Conservation (phyloP, 1,140 invertebrate species). For the Megalopta genalis region DNA sequence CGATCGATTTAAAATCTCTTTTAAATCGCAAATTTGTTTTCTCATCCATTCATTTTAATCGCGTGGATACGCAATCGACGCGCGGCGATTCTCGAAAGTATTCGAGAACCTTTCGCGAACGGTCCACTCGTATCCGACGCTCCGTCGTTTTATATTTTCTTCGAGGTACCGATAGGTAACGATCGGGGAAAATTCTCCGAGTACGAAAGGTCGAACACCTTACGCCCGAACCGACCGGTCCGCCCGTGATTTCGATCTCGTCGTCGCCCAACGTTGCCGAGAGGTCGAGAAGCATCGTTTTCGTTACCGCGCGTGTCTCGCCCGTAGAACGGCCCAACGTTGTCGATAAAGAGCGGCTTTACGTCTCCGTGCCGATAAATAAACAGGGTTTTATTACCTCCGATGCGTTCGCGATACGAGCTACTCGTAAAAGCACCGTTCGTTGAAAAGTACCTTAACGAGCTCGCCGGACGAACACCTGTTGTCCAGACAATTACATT, state of each 20-base stretch:
- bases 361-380: neutral
- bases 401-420: neutral
- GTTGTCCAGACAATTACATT: neutral
- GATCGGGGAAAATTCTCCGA: too few species aligned
- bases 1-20: too few species aligned
- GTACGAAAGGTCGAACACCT: too few species aligned
- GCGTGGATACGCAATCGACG: too few species aligned
- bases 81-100: too few species aligned
- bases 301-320: neutral
- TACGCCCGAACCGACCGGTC: neutral
- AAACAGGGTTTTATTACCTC: neutral
- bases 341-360: neutral
- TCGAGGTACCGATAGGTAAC: too few species aligned
- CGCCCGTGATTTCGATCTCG: neutral
- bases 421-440: neutral
- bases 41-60: too few species aligned
- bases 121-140: too few species aligned
- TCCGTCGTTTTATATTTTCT: too few species aligned
- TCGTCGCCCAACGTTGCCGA: neutral
- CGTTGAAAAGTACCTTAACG: neutral
- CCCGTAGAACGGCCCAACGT: neutral
- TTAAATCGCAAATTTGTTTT: too few species aligned
- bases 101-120: too few species aligned
- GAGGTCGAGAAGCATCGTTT: neutral
- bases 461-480: neutral